Evolutionary conservation across 2,113 vertebrate genomes (phyloP).

Genomic region (Dryoscopus gambensis): DNA sequence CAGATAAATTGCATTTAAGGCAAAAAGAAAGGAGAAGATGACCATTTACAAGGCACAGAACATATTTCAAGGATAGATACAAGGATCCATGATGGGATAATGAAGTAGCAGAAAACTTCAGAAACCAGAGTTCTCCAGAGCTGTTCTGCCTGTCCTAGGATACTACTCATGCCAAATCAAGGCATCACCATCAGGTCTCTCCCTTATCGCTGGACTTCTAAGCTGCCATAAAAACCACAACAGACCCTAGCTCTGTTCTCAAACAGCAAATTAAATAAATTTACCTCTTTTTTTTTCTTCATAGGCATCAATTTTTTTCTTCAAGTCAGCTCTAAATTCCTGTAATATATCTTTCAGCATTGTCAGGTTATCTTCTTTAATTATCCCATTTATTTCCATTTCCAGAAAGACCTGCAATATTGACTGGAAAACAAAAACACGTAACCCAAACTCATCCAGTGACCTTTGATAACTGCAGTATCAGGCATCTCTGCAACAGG

Average conservation of each 20-base stretch:
- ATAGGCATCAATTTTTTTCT: constrained; percentile 11
- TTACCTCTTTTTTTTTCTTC: constrained; percentile 22
- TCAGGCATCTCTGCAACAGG: neutral
- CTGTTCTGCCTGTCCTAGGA: neutral
- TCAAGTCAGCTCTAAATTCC: neutral
- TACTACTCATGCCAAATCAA: neutral
- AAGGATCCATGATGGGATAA: neutral
- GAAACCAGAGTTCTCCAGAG: neutral
- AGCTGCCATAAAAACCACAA: neutral
- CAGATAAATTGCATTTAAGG: neutral
- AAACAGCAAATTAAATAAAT: neutral
- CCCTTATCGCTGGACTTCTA: neutral
- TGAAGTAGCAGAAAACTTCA: neutral
- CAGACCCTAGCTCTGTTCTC: neutral
- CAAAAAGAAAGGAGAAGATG: neutral
- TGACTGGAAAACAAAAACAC: constrained; percentile 38
- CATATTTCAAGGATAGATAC: neutral
- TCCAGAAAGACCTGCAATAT: constrained; percentile 25
- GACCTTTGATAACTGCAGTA: neutral
- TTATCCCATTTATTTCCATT: constrained; percentile 24
- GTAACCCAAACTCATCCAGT: neutral
- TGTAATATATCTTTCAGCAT: neutral
- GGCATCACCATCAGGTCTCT: neutral
- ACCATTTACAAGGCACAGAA: neutral
- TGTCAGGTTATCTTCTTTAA: constrained; percentile 18